These are phyloP conservation scores for Volucella bombylans DNA, from an alignment of 2,888 invertebrate genomes.

Conservation along the genomic window DNA sequence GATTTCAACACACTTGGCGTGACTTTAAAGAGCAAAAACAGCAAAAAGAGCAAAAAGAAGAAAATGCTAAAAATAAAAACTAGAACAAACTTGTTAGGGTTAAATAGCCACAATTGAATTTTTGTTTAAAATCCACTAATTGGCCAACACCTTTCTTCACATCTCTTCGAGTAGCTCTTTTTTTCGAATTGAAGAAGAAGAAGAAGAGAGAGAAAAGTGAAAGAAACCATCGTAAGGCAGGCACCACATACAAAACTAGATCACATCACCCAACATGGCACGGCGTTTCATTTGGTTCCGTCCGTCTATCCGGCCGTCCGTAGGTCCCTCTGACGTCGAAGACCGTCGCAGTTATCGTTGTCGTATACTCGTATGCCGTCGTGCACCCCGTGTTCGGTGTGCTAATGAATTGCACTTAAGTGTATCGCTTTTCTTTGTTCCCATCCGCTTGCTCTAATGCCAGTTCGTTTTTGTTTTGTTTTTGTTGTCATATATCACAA, in stretches of 20 bases:
- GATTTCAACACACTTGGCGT: no score
- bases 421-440: slow-evolving; percentile 43
- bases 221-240: slow-evolving; percentile 18
- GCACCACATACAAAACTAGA: slow-evolving; percentile 41
- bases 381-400: slow-evolving; percentile 66
- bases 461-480: no score
- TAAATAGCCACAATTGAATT: no score
- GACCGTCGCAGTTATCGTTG: slow-evolving; percentile 1
- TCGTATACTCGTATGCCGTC: slow-evolving; percentile 11
- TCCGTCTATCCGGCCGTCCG: background rate
- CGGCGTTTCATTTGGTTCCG: slow-evolving; percentile 59
- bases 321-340: background rate
- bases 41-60: no score
- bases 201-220: slow-evolving; percentile 37
- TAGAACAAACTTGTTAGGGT: no score
- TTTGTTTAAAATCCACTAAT: slow-evolving; percentile 7
- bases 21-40: no score
- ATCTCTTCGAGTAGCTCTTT: background rate
- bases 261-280: slow-evolving; percentile 67
- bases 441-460: slow-evolving; percentile 42
- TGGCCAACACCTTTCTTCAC: slow-evolving; percentile 21
- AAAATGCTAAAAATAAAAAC: no score
- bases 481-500: slow-evolving; percentile 62
- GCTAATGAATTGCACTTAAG: slow-evolving; percentile 69
- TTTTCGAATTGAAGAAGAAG: no score